These are phyloP conservation scores for Dendrolimus pini DNA, from an alignment of 2,888 invertebrate genomes.

Conservation along the genomic window DNA sequence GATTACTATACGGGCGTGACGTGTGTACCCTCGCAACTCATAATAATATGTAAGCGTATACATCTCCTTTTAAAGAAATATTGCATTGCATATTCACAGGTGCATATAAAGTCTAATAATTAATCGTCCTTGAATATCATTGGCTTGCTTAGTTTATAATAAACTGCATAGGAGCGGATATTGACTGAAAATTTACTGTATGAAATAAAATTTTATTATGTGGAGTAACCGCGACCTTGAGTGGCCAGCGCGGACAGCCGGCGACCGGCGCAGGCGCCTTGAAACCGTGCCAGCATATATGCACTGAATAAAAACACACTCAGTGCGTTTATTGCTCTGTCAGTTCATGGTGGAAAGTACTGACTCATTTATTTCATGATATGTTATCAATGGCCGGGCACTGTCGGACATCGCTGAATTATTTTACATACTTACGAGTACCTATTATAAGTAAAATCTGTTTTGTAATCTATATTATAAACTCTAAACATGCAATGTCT, in stretches of 20 bases:
- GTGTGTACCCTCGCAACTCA: no score
- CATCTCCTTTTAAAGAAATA: no score
- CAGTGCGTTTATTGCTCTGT: constrained; percentile 11
- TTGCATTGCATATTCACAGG: no score
- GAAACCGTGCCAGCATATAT: constrained; percentile 43
- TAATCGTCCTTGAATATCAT: constrained; percentile 5
- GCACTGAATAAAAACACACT: constrained; percentile 19
- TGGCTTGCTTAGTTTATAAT: constrained; percentile 7
- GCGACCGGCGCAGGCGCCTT: constrained; percentile 20
- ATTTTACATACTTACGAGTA: no score
- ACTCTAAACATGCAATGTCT: no score
- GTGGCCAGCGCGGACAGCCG: constrained; percentile 12
- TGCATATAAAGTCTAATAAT: no score
- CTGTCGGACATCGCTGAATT: no score
- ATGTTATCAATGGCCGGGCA: no score
- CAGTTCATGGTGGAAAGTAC: constrained; percentile 9
- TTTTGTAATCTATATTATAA: no score
- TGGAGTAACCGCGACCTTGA: constrained; percentile 49
- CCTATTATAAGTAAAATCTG: no score
- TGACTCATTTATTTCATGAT: constrained; percentile 10
- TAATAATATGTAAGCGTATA: no score
- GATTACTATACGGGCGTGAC: no score
- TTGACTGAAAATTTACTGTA: constrained; percentile 25
- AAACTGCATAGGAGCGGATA: constrained; percentile 4
- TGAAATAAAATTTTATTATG: constrained; percentile 30